Evolutionary conservation across 2,888 invertebrate species (phyloP), one percentile per base, ranked within the genome.

Genomic region (Habroteleia sp.): DNA sequence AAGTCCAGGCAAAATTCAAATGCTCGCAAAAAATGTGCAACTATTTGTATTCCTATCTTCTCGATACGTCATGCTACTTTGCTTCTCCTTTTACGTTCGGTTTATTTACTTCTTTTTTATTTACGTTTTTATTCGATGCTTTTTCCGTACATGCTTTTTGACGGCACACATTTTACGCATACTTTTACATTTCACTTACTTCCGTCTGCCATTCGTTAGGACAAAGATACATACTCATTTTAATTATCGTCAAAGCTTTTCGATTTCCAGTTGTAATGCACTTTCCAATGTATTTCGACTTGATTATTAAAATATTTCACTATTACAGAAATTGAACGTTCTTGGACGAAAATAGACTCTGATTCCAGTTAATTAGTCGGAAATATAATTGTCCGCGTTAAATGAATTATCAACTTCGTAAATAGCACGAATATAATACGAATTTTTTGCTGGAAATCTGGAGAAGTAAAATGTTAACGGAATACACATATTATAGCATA

Each of bases 21-120:
- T 31, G 8, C 17, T 14, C 13, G 23, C 39, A 65, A 66, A 74
- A 66, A 74, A 60, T 23, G 27, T n/a, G 20, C 14, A 20, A 60
- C 46, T 48, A 66, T 74, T 54, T 66, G 44, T 66, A 66, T 60
- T 66, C 66, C 50, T 52, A 58, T 52, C 52, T 60, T 10, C 39
- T 66, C 48, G 17, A 65, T 63, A 71, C 62, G 50, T 72, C 54
- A 71, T 63, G 60, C 48, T 37, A 23, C 48, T 29, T 50, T 66
- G 46, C 48, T 29, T 29, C 44, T 42, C n/a, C 35, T 44, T 44
- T 37, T 29, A 23, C 16, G 4, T 5, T 14, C 8, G 7, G 25
- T 14, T 41, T 27, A 11, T 37, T 46, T 29, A 10, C 5, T 29
- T 42, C 7, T 50, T 60, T 0, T 7, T 11, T 31, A 1, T 6